These are phyloP conservation scores for Aelia acuminata DNA, from an alignment of 2,888 invertebrate genomes.

Conservation along the genomic window DNA sequence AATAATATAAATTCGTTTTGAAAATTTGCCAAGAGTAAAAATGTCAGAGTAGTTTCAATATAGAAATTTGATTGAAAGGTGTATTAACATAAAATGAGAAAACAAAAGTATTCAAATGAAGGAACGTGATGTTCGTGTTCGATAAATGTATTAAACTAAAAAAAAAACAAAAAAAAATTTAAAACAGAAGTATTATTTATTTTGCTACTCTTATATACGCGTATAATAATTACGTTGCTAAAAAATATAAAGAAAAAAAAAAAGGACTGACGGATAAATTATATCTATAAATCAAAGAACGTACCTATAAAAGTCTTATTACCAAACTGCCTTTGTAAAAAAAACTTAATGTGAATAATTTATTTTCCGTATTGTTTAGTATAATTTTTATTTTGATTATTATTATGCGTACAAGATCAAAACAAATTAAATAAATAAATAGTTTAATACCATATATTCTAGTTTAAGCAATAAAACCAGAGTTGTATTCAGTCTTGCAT, in stretches of 20 bases:
- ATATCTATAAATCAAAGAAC: conserved; percentile 49
- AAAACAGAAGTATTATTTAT: conserved; percentile 58
- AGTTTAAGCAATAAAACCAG: conserved; percentile 13
- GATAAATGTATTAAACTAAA: conserved; percentile 7
- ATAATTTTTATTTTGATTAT: background rate
- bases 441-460: conserved; percentile 5
- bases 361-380: background rate
- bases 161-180: conserved; percentile 50
- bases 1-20: background rate
- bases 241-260: conserved; percentile 31
- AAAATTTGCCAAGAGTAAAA: conserved; percentile 24
- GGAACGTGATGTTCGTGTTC: conserved; percentile 13
- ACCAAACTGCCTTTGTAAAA: conserved; percentile 27
- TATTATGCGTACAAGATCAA: background rate
- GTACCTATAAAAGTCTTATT: conserved; percentile 46
- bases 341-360: conserved; percentile 21
- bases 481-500: conserved; percentile 16
- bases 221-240: conserved; percentile 39
- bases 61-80: conserved; percentile 42
- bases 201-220: conserved; percentile 54
- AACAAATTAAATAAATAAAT: background rate
- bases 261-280: conserved; percentile 54
- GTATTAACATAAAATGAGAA: conserved; percentile 38
- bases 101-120: background rate
- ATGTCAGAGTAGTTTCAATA: background rate